These are phyloP conservation scores for Andrena trimmerana DNA, from an alignment of 2,888 invertebrate species.

Conservation along the genomic window DNA sequence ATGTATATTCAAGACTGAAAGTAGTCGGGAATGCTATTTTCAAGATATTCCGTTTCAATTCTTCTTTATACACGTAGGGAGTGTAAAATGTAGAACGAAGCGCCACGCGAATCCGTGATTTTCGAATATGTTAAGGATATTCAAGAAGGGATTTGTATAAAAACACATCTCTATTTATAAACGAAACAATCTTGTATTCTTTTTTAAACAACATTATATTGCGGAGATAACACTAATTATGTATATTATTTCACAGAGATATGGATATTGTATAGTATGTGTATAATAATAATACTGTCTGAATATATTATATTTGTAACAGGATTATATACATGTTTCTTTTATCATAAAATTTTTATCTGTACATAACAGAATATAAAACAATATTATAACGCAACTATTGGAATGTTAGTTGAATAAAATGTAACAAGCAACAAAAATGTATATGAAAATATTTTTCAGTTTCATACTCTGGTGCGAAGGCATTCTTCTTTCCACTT, in stretches of 20 bases:
- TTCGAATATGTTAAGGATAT: not conserved
- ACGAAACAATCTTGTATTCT: not conserved
- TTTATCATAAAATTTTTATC: not conserved
- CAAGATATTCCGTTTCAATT: not conserved
- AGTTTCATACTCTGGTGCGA: conserved; percentile 24
- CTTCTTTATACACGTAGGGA: not conserved
- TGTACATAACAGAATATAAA: conserved; percentile 28
- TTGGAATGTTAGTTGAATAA: conserved; percentile 26
- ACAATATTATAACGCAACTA: conserved; percentile 28
- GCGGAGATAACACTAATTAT: conserved; percentile 10
- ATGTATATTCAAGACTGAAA: not conserved
- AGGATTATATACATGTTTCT: conserved; percentile 19
- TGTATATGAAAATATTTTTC: conserved; percentile 7
- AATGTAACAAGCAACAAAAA: conserved; percentile 24
- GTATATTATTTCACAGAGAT: conserved; percentile 25
- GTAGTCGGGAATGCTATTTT: conserved; percentile 10
- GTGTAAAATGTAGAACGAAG: not conserved
- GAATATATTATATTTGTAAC: conserved; percentile 8
- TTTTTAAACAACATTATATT: conserved; percentile 48
- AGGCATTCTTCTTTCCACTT: conserved; percentile 75
- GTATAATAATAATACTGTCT: conserved; percentile 51
- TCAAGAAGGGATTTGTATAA: not conserved
- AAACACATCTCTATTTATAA: conserved; percentile 23
- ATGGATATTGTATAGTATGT: conserved; percentile 6
- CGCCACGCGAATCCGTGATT: not conserved